phyloP scores from a whole-genome alignment of 2,888 invertebrate species.

The Lypha dubia region DNA sequence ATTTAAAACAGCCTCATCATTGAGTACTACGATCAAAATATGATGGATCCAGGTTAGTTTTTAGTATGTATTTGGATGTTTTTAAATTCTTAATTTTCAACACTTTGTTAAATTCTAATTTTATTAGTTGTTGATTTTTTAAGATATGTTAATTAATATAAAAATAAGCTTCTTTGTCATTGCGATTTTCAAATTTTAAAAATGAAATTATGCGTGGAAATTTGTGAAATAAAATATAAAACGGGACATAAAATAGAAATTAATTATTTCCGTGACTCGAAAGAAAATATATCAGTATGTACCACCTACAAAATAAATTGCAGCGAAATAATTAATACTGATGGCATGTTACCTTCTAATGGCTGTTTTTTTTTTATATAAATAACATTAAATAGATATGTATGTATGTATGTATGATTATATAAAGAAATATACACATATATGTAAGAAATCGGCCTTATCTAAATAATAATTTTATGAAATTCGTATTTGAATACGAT shows the following conservation, averaged over 20 bases:
- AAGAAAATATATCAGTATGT: not conserved
- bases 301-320: not conserved
- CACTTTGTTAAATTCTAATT: constrained; percentile 10
- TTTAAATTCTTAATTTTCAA: not conserved
- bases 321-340: not conserved
- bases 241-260: not conserved
- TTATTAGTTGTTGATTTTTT: constrained; percentile 12
- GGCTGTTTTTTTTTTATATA: too few species aligned
- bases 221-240: not conserved
- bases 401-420: too few species aligned
- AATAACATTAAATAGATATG: too few species aligned
- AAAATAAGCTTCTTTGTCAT: not conserved
- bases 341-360: not conserved
- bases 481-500: too few species aligned
- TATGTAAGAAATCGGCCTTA: too few species aligned
- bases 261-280: not conserved
- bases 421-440: too few species aligned
- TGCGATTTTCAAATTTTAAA: not conserved
- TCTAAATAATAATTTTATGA: too few species aligned
- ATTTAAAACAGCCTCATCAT: constrained; percentile 70
- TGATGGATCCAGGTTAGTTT: constrained; percentile 74
- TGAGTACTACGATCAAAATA: constrained; percentile 72
- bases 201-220: constrained; percentile 26
- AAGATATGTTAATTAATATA: constrained; percentile 52
- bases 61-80: not conserved